Evolutionary conservation across 2,113 vertebrate species (phyloP).

Genomic region (Paedocypris sp.): DNA sequence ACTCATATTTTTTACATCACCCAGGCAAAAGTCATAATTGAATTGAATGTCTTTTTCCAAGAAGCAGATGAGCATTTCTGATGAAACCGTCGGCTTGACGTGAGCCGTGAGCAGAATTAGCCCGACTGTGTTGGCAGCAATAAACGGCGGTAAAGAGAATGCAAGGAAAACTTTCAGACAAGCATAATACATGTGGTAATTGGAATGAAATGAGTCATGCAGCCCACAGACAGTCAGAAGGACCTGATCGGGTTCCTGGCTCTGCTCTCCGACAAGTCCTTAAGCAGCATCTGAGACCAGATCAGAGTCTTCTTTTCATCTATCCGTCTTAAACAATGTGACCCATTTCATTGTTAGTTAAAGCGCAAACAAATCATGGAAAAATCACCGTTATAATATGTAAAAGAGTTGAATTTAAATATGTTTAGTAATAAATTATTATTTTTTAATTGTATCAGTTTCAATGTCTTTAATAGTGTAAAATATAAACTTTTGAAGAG

Average conservation of each 20-base stretch:
- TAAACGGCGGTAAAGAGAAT: neutral
- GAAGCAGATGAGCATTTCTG: neutral
- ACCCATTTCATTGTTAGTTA: no score
- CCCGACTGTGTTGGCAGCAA: neutral
- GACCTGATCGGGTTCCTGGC: neutral
- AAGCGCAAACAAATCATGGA: no score
- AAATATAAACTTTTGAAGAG: no score
- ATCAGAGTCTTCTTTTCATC: neutral
- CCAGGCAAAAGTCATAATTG: no score
- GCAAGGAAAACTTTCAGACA: conserved; percentile 7
- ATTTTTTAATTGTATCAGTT: no score
- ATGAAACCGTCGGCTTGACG: neutral
- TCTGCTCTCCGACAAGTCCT: neutral
- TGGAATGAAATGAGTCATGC: conserved; percentile 31
- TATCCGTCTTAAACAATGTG: neutral
- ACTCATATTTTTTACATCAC: no score
- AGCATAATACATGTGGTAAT: conserved; percentile 21
- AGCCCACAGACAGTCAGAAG: conserved; percentile 2
- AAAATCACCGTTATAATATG: no score
- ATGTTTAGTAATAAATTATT: no score
- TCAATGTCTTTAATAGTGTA: no score
- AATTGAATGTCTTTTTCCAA: neutral
- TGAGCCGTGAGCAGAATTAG: neutral
- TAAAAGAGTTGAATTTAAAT: no score
- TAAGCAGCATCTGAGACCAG: neutral